Evolutionary conservation across 1,140 invertebrate genomes (phyloP), one percentile per base, ranked within the genome.

Genomic region (Eueides isabella): DNA sequence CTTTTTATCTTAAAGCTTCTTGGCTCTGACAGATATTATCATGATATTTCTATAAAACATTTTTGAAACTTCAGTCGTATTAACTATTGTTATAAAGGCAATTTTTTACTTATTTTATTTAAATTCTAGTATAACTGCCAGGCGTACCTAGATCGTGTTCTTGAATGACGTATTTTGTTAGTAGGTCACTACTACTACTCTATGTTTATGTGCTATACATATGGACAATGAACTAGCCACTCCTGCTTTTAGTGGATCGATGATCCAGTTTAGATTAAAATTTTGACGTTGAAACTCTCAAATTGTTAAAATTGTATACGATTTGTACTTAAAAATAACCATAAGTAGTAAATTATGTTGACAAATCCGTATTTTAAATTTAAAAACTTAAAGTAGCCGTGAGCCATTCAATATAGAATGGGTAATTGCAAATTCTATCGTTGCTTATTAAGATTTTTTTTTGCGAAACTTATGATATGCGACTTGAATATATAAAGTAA

Each of bases 81-180:
- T 7, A 48, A 23, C 41, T 23, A 48, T 48, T 26, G 23, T 55
- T 55, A 44, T n/a, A 55, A 26, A 55, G 2, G 11, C 35, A 16
- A 38, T 19, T 23, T 11, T 19, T 26, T 23, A 23, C 23, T 55
- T 26, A 23, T 9, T 7, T 55, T 55, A 26, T 55, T 55, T 23
- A 23, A 55, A 11, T 55, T 23, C 19, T 26, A 11, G 23, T 63
- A 30, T 63, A 63, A 63, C 11, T 23, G 35, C 61, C 33, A 62
- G 61, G 28, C 23, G 33, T 66, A 26, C 28, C 44, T 29, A 55
- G 71, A 26, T 64, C 28, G 71, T 61, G 63, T 66, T 35, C 48
- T 72, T 66, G 38, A 72, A 67, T 70, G 38, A 41, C 66, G 63
- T 74, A 74, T 44, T 74, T 74, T 74, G 72, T 31, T 74, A 74